These are phyloP conservation scores for Trachurus trachurus DNA, from an alignment of 2,797 vertebrate genomes.

Conservation along the genomic window DNA sequence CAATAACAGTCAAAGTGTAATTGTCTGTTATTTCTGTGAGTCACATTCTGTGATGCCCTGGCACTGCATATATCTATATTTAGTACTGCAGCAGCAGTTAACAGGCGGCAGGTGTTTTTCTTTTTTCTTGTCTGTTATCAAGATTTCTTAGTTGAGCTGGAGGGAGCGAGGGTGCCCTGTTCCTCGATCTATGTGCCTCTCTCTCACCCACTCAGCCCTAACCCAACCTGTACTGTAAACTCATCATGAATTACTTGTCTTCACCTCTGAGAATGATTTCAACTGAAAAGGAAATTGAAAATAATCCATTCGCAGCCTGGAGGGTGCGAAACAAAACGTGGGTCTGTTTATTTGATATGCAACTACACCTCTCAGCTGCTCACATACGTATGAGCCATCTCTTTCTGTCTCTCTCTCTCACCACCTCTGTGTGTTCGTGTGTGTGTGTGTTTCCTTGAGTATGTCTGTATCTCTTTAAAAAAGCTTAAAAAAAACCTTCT, in stretches of 20 bases:
- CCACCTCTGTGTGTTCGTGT: background rate
- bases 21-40: background rate
- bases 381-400: too few relatives aligned
- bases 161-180: background rate
- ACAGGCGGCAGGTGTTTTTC: background rate
- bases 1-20: background rate
- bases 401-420: too few relatives aligned
- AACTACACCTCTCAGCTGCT: too few relatives aligned
- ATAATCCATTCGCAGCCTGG: too few relatives aligned
- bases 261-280: too few relatives aligned
- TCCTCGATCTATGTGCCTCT: background rate
- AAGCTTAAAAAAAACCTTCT: too few relatives aligned
- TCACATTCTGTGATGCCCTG: background rate
- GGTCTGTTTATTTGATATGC: background rate
- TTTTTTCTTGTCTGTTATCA: background rate
- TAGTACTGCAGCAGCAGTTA: background rate
- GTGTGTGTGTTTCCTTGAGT: too few relatives aligned
- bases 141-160: background rate
- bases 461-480: background rate
- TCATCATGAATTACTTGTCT: too few relatives aligned
- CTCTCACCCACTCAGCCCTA: too few relatives aligned
- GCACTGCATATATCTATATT: background rate
- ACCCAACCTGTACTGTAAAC: too few relatives aligned
- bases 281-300: too few relatives aligned
- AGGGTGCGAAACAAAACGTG: background rate